Evolutionary conservation across 2,797 vertebrate genomes (phyloP).

Genomic region (Artibeus jamaicensis): DNA sequence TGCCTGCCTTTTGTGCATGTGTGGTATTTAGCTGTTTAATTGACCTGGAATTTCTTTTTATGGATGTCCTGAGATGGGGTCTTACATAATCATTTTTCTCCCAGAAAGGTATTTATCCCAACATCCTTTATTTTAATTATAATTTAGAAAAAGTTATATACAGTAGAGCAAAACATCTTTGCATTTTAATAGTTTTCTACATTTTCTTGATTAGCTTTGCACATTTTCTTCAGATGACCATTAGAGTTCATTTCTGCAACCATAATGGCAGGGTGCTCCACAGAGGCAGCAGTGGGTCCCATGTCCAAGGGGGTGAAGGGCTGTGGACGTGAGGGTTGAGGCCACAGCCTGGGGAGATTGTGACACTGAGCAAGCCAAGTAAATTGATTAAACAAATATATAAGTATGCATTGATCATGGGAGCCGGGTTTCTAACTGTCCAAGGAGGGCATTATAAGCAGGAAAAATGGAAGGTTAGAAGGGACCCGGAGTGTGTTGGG

Average conservation of each 20-base stretch:
- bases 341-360: neutral
- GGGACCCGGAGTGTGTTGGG: neutral
- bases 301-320: neutral
- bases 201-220: neutral
- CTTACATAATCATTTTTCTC: conserved; percentile 17
- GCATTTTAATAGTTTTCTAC: neutral
- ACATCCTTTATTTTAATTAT: neutral
- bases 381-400: neutral
- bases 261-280: neutral
- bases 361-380: neutral
- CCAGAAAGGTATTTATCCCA: neutral
- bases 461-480: neutral
- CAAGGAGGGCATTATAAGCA: neutral
- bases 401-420: neutral
- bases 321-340: neutral
- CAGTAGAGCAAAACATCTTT: neutral
- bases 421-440: neutral
- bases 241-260: conserved; percentile 4
- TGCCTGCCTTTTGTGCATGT: neutral
- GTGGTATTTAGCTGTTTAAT: neutral
- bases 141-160: neutral
- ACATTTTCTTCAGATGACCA: neutral
- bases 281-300: neutral
- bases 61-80: neutral
- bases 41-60: neutral